Evolutionary conservation across 2,888 invertebrate genomes (phyloP).

Genomic region (Drosophila tanythrix): DNA sequence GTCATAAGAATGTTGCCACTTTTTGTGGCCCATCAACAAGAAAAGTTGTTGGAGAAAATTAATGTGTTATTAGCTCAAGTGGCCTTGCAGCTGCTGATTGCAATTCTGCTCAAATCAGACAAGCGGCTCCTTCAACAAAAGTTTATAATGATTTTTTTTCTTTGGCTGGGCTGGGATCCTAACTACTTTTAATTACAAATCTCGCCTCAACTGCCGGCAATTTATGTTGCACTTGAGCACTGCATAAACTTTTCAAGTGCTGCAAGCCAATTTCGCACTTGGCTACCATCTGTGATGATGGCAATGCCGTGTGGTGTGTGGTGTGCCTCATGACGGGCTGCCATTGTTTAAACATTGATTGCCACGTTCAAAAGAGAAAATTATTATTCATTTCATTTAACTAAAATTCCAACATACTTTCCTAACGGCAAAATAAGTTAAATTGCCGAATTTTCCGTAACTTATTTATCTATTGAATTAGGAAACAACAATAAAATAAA

Average conservation of each 20-base stretch:
- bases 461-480: background rate
- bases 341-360: conserved; percentile 43
- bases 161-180: background rate
- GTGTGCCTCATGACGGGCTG: background rate
- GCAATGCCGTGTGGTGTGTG: conserved; percentile 23
- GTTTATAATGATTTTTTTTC: conserved; percentile 45
- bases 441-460: background rate
- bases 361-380: conserved; percentile 21
- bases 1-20: conserved; percentile 20
- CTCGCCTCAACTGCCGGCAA: conserved; percentile 65
- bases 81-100: conserved; percentile 14
- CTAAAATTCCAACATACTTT: conserved; percentile 4
- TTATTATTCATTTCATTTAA: conserved; percentile 11
- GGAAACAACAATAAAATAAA: background rate
- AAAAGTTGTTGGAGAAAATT: conserved; percentile 35
- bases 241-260: conserved; percentile 72
- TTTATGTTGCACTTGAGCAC: conserved; percentile 73
- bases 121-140: conserved; percentile 39
- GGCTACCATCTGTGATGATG: conserved; percentile 64
- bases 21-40: conserved; percentile 36
- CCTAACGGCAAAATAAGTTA: background rate
- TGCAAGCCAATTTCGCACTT: conserved; percentile 75
- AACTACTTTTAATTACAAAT: conserved; percentile 68
- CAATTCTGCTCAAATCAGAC: conserved; percentile 49
- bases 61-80: conserved; percentile 58